Base-by-base conservation (phyloP, 2,888 invertebrate species). In the Timandra comae region DNA sequence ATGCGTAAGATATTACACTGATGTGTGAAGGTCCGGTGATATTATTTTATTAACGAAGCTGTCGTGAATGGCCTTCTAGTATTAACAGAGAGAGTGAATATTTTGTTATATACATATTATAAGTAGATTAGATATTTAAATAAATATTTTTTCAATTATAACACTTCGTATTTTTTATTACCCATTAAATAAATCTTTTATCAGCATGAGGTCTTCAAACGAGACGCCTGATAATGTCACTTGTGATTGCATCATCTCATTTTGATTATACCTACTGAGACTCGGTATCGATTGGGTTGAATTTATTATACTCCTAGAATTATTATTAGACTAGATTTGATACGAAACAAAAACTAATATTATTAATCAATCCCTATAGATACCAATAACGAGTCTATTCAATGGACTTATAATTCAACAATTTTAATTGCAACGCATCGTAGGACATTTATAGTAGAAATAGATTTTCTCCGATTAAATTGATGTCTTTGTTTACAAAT, bases 31-130 rank as follows among this genome's bases (percentile, higher is more conserved):
- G 78, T 71, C 64, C 49, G 58, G 67, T 73, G 59, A 66, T 74
- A 70, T 66, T 66, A 64, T n/a, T n/a, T n/a, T 63, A 56, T 62
- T 57, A 57, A 60, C 61, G 56, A 57, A 62, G 77, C 75, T 81
- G 75, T 78, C 70, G 67, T 62, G 70, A 59, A 64, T 76, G 78
- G 59, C 80, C 76, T 80, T 79, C 71, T 78, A 80, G 80, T 80
- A 79, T 79, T 46, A 49, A 40, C 64, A 54, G 46, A 53, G 64
- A 63, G 61, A 63, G 63, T 62, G 56, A 61, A 64, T 60, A 63
- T 67, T 68, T 76, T 77, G 69, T 75, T 78, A 72, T 62, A 63
- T 68, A 70, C 61, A 65, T 72, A 16, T 16, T 16, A 16, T 16
- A 16, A 16, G 16, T 16, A 67, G 65, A 66, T 47, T 59, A 57